Evolutionary conservation across 2,797 vertebrate genomes (phyloP).

Genomic region (Halcyon badia): DNA sequence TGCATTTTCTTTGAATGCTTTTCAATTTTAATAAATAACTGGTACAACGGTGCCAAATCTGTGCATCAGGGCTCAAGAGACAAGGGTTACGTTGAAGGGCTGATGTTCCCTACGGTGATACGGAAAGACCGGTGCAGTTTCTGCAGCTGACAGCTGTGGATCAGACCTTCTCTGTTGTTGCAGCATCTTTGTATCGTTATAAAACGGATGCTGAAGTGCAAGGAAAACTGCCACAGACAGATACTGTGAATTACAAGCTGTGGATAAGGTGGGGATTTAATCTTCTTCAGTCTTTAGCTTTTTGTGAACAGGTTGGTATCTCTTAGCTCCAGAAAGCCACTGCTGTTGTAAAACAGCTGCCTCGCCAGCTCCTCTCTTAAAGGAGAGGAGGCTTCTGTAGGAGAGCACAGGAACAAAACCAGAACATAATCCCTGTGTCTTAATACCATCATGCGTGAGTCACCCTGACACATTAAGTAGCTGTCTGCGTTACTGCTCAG

Average conservation of each 20-base stretch:
- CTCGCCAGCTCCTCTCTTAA: not conserved
- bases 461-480: conserved; percentile 20
- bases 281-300: not conserved
- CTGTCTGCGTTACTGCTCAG: not conserved
- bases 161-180: not conserved
- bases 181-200: not conserved
- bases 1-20: not conserved
- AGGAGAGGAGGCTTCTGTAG: not conserved
- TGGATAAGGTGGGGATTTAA: not conserved
- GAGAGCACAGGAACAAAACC: not conserved
- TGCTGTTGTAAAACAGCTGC: not conserved
- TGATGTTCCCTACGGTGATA: not conserved
- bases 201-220: not conserved
- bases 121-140: not conserved
- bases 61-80: not conserved
- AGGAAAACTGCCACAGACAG: not conserved
- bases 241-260: not conserved
- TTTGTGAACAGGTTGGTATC: not conserved
- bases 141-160: not conserved
- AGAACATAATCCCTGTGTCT: not conserved
- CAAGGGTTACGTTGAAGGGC: not conserved
- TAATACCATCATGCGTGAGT: not conserved
- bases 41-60: not conserved
- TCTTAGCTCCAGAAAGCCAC: not conserved
- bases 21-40: conserved; percentile 55